Conservation (phyloP, 2,113 vertebrate species). For the Hypanus sabinus region DNA sequence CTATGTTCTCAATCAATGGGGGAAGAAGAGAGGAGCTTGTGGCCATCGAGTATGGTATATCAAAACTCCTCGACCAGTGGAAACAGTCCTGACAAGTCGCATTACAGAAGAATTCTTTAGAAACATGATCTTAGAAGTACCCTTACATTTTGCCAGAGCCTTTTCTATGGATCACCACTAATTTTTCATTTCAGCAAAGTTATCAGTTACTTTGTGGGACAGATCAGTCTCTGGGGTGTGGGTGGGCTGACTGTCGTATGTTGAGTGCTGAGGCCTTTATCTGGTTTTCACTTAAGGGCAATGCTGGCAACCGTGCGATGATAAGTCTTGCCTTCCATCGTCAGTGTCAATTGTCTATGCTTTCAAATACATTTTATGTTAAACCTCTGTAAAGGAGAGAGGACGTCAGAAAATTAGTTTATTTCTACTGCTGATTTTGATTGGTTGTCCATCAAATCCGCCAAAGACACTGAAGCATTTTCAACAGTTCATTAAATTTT, state of each 20-base stretch:
- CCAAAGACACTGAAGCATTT: no score
- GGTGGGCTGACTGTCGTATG: constrained; percentile 76
- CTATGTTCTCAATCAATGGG: no score
- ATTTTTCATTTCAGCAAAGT: neutral
- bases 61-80: neutral
- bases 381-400: constrained; percentile 66
- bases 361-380: constrained; percentile 82
- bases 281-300: constrained; percentile 80
- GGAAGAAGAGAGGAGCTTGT: neutral
- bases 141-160: neutral
- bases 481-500: no score
- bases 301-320: constrained; percentile 73
- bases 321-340: constrained; percentile 71
- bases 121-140: neutral
- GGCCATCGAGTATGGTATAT: neutral
- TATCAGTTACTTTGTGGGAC: constrained; percentile 84
- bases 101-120: neutral
- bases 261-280: constrained; percentile 67
- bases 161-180: neutral
- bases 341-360: constrained; percentile 74
- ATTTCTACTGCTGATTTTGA: neutral
- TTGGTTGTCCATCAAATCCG: no score
- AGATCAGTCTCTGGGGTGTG: constrained; percentile 75
- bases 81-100: neutral
- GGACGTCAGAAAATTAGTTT: neutral